phyloP scores from a whole-genome alignment of 2,113 vertebrate species.

The Butorides virescens region DNA sequence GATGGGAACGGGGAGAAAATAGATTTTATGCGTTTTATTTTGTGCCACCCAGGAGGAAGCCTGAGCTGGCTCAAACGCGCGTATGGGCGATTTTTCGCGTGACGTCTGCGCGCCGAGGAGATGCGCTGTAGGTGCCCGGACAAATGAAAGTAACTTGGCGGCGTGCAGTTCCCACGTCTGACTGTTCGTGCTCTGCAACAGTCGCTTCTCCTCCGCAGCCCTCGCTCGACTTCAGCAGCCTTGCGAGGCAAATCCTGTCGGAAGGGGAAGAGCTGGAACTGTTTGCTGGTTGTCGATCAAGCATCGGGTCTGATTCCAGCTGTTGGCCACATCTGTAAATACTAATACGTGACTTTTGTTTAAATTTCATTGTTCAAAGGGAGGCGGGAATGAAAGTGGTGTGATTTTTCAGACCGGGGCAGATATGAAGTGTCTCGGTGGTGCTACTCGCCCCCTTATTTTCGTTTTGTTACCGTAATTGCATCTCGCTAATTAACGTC shows the following conservation, averaged over 20 bases:
- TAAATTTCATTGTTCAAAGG: background rate
- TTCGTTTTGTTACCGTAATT: background rate
- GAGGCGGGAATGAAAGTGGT: background rate
- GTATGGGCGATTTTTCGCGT: fast-evolving
- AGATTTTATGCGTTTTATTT: fast-evolving
- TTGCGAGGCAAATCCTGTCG: background rate
- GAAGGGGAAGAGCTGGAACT: background rate
- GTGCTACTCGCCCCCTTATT: background rate
- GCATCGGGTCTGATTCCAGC: background rate
- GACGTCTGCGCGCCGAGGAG: background rate
- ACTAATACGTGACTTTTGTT: background rate
- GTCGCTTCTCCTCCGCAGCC: background rate
- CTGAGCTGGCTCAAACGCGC: fast-evolving
- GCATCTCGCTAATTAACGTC: background rate
- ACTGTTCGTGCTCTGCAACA: background rate
- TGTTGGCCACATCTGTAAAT: background rate
- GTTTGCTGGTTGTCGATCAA: background rate
- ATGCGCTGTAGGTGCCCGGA: fast-evolving
- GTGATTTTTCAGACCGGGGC: background rate
- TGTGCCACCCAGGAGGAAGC: background rate
- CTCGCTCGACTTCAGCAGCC: background rate
- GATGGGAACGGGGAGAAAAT: fast-evolving
- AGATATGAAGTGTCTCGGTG: background rate
- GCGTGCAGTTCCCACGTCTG: background rate
- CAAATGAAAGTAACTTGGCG: background rate